Evolutionary conservation across 2,797 vertebrate genomes (phyloP).

Genomic region (Macrochelys suwanniensis): DNA sequence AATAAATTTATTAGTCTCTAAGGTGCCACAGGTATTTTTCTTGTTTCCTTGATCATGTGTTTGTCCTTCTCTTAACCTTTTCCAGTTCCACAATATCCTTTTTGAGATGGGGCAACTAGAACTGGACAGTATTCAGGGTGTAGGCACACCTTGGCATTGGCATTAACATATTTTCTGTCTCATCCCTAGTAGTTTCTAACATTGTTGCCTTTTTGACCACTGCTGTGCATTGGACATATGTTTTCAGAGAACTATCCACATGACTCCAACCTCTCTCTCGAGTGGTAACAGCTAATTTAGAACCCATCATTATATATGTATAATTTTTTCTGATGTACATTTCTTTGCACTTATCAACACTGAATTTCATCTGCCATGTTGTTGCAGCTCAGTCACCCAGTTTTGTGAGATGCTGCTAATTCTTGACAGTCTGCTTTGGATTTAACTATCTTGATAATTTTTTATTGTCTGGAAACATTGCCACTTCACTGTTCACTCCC

Average conservation of each 20-base stretch:
- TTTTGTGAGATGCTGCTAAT: not conserved
- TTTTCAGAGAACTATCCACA: not conserved
- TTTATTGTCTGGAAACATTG: no score
- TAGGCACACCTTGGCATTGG: not conserved
- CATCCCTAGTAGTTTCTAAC: not conserved
- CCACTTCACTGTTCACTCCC: no score
- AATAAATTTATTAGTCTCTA: no score
- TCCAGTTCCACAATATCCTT: not conserved
- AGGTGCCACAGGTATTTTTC: no score
- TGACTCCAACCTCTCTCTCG: not conserved
- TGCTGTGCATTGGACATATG: not conserved
- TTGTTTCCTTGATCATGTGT: not conserved
- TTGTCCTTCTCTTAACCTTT: not conserved
- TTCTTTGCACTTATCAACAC: not conserved
- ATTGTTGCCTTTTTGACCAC: not conserved
- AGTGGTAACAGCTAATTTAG: not conserved
- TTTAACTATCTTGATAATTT: no score
- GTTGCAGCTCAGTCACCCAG: not conserved
- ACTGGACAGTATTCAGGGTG: not conserved
- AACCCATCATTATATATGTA: not conserved
- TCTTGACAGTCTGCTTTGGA: not conserved
- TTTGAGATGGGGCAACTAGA: not conserved
- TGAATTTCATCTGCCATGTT: not conserved
- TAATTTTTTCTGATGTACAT: not conserved
- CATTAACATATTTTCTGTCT: not conserved